Evolutionary conservation across 2,888 invertebrate species (phyloP).

Genomic region (Aphidoletes aphidimyza): DNA sequence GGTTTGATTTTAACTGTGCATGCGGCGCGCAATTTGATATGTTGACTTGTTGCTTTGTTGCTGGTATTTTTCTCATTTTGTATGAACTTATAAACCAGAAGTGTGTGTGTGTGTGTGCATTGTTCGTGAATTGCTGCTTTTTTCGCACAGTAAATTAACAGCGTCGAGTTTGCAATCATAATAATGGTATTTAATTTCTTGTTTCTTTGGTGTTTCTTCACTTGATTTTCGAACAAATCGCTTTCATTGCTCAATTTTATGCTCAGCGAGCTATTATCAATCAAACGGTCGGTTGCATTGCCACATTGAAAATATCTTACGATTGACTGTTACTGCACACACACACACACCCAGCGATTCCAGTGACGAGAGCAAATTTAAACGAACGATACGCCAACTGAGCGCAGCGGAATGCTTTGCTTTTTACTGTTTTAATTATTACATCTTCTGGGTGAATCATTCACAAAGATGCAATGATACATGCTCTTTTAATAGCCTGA

Average conservation of each 20-base stretch:
- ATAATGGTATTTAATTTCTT: conserved; percentile 12
- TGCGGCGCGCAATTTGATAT: neutral
- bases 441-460: conserved; percentile 3
- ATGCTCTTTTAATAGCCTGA: neutral
- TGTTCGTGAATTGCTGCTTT: neutral
- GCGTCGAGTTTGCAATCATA: conserved; percentile 16
- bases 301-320: neutral
- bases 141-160: conserved; percentile 21
- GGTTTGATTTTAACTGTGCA: no score
- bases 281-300: conserved; percentile 34
- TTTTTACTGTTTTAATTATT: conserved; percentile 41
- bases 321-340: neutral
- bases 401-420: neutral
- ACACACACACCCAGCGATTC: neutral
- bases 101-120: no score
- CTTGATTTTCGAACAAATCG: neutral
- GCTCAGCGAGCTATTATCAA: conserved; percentile 29
- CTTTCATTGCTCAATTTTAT: conserved; percentile 38
- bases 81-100: no score
- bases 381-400: neutral
- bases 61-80: neutral
- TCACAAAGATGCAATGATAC: neutral
- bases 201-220: neutral
- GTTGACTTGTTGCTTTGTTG: neutral
- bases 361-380: neutral